Evolutionary conservation across 1,140 invertebrate species (phyloP).

Genomic region (Pseudomyrmex dendroicus): DNA sequence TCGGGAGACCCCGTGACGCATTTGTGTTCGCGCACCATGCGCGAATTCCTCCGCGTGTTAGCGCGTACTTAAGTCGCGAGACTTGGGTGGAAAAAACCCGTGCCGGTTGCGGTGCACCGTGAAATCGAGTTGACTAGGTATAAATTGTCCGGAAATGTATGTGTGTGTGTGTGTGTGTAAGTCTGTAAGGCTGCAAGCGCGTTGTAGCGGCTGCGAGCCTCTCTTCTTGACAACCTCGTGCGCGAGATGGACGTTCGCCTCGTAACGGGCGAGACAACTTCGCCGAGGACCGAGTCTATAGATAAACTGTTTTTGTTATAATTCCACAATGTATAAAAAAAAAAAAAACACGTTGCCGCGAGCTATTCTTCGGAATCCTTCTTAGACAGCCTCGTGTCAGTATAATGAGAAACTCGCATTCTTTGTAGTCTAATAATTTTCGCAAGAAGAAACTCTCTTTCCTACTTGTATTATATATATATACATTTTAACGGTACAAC

Average conservation of each 20-base stretch:
- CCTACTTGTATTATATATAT: not conserved
- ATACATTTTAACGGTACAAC: not conserved
- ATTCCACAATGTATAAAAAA: constrained; percentile 14
- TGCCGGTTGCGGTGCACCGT: constrained; percentile 56
- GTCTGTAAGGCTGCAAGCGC: constrained; percentile 11
- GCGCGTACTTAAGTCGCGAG: constrained; percentile 29
- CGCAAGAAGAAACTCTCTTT: no score
- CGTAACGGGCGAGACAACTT: constrained; percentile 41
- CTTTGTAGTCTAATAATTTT: no score
- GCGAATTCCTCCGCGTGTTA: constrained; percentile 59
- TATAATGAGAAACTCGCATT: no score
- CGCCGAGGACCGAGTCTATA: constrained; percentile 2
- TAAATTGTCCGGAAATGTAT: constrained; percentile 58
- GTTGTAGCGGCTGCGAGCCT: constrained; percentile 35
- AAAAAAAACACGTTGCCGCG: constrained; percentile 5
- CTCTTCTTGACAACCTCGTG: constrained; percentile 46
- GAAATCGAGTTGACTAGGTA: constrained; percentile 70
- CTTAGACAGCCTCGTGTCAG: not conserved
- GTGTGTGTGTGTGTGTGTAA: not conserved
- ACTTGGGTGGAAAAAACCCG: constrained; percentile 44
- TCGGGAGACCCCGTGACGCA: constrained; percentile 74
- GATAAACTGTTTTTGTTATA: constrained; percentile 45
- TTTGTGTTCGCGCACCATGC: constrained; percentile 58
- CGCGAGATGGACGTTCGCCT: constrained; percentile 52
- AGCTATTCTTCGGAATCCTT: constrained; percentile 36